Percentiles rank a stretch among this genome's conserved stretches.
Conservation (phyloP, 2,113 vertebrate species). For the Hyla sarda region DNA sequence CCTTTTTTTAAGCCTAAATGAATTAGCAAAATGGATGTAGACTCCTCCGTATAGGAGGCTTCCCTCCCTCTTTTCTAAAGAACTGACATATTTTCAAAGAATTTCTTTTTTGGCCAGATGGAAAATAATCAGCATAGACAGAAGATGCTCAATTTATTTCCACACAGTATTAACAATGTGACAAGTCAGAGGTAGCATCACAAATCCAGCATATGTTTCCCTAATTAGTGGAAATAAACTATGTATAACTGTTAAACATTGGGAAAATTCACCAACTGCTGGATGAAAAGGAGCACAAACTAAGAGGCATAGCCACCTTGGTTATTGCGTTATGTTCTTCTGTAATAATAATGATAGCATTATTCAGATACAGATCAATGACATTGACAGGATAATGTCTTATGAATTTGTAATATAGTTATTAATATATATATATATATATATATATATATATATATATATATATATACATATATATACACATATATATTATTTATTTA, state of each 20-base stretch:
- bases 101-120: conserved; percentile 24
- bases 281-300: neutral
- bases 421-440: too few species aligned
- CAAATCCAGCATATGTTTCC: conserved; percentile 41
- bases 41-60: neutral
- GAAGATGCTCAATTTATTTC: conserved; percentile 29
- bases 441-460: too few species aligned
- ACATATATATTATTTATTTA: too few species aligned
- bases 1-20: neutral
- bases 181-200: neutral
- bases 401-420: too few species aligned
- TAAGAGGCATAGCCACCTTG: too few species aligned
- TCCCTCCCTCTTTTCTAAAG: neutral
- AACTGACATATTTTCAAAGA: neutral
- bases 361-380: neutral
- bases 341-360: neutral
- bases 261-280: neutral
- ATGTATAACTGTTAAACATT: conserved; percentile 10
- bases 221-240: conserved; percentile 39
- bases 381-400: neutral
- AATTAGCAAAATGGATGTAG: neutral
- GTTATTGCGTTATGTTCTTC: neutral
- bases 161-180: conserved; percentile 22
- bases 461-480: too few species aligned
- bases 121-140: conserved; percentile 23